Conservation (phyloP, 1,140 invertebrate genomes). For the Drosophila kohkoa region DNA sequence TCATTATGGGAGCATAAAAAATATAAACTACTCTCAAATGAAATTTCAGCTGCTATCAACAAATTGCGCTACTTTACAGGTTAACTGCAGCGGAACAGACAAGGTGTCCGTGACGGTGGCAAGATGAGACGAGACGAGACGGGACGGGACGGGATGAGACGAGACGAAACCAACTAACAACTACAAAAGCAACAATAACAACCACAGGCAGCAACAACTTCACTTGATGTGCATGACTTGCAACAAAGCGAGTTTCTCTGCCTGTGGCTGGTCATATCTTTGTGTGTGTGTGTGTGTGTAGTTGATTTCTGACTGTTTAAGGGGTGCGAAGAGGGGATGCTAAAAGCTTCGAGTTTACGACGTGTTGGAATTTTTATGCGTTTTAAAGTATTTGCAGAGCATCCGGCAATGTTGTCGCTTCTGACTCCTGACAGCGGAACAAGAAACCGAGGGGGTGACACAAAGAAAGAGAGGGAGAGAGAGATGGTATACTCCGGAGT, state of each 20-base stretch:
- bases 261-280: conserved; percentile 2
- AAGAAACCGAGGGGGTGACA: neutral
- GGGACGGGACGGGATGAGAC: conserved; percentile 4
- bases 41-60: conserved; percentile 82
- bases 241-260: conserved; percentile 65
- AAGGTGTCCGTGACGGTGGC: conserved; percentile 44
- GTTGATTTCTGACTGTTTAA: conserved; percentile 75
- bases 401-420: conserved; percentile 43
- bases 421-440: conserved; percentile 29
- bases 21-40: conserved; percentile 73
- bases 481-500: neutral
- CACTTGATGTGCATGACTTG: conserved; percentile 78
- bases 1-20: conserved; percentile 70
- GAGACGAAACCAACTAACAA: conserved; percentile 16
- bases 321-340: conserved; percentile 35
- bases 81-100: conserved; percentile 80
- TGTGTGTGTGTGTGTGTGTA: conserved; percentile 31
- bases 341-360: conserved; percentile 79
- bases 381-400: conserved; percentile 80
- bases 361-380: conserved; percentile 82
- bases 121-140: conserved; percentile 32
- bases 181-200: conserved; percentile 19
- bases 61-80: conserved; percentile 83
- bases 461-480: neutral
- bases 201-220: conserved; percentile 56